Evolutionary conservation across 2,888 invertebrate species (phyloP).

Genomic region (Zygaena filipendulae): DNA sequence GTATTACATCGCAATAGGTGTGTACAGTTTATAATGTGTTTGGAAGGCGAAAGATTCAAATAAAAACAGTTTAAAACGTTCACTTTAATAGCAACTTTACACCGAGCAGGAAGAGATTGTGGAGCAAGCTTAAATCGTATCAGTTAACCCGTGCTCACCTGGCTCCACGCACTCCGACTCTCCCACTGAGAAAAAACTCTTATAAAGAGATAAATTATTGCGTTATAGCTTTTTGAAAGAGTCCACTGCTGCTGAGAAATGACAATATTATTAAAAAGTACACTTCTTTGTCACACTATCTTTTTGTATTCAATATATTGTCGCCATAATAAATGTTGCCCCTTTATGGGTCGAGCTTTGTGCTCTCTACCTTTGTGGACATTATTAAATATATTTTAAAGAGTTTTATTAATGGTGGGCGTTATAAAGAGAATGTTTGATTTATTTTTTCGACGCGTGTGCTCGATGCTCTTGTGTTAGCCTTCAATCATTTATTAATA

Average conservation of each 20-base stretch:
- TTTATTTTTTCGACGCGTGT: constrained; percentile 70
- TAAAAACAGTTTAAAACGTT: too few species aligned
- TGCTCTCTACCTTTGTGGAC: constrained; percentile 61
- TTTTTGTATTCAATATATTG: constrained; percentile 69
- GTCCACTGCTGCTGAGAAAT: constrained; percentile 69
- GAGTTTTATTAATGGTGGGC: constrained; percentile 68
- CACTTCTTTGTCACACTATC: constrained; percentile 67
- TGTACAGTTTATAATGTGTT: too few species aligned
- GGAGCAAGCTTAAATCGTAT: too few species aligned
- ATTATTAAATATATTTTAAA: constrained; percentile 70
- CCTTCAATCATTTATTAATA: constrained; percentile 46
- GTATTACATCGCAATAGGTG: too few species aligned
- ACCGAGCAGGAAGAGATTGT: too few species aligned
- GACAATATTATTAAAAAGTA: constrained; percentile 70
- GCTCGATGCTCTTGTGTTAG: constrained; percentile 41
- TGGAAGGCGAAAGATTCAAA: too few species aligned
- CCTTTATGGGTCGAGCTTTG: constrained; percentile 63
- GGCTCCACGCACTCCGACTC: constrained; percentile 34
- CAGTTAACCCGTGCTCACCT: constrained; percentile 62
- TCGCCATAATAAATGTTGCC: constrained; percentile 67
- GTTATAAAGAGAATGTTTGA: constrained; percentile 58
- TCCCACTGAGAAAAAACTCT: constrained; percentile 59
- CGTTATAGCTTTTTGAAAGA: constrained; percentile 68
- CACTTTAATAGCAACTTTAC: too few species aligned
- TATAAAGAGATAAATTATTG: constrained; percentile 69